A percentile compares a stretch with the other conserved stretches of the same genome.
Conservation (phyloP, 2,888 invertebrate species). For the Macaria liturata region DNA sequence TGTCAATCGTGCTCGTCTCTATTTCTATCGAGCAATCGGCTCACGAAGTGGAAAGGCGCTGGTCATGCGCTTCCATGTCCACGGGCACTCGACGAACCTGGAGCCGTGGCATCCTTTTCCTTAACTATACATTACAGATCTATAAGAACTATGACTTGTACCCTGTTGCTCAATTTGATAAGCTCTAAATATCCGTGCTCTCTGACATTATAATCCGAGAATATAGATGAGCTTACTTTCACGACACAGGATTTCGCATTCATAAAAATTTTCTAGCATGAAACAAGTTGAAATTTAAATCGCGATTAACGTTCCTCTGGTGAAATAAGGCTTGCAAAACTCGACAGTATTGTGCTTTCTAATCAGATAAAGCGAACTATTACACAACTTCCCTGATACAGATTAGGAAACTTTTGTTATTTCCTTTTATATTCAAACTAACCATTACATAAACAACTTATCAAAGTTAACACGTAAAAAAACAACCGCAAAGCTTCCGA, state of each 20-base stretch:
- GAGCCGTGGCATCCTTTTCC: constrained; percentile 1
- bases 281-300: background rate
- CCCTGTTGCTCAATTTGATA: too few species aligned
- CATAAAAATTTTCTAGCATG: background rate
- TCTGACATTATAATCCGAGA: too few species aligned
- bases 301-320: constrained; percentile 47
- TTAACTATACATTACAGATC: background rate
- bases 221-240: too few species aligned
- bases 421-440: constrained; percentile 45
- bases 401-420: constrained; percentile 52
- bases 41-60: constrained; percentile 57
- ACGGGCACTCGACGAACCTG: constrained; percentile 20
- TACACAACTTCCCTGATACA: constrained; percentile 57
- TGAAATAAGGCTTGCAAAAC: constrained; percentile 44
- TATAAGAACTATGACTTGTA: too few species aligned
- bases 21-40: constrained; percentile 67
- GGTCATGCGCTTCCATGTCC: constrained; percentile 28
- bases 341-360: constrained; percentile 64
- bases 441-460: constrained; percentile 46
- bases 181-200: too few species aligned
- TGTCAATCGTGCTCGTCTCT: constrained; percentile 69
- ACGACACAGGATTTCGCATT: too few species aligned
- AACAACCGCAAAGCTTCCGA: constrained; percentile 38
- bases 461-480: constrained; percentile 44
- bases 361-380: constrained; percentile 66